Conservation (phyloP, 2,113 vertebrate genomes). For the Dicerorhinus sumatrensis region DNA sequence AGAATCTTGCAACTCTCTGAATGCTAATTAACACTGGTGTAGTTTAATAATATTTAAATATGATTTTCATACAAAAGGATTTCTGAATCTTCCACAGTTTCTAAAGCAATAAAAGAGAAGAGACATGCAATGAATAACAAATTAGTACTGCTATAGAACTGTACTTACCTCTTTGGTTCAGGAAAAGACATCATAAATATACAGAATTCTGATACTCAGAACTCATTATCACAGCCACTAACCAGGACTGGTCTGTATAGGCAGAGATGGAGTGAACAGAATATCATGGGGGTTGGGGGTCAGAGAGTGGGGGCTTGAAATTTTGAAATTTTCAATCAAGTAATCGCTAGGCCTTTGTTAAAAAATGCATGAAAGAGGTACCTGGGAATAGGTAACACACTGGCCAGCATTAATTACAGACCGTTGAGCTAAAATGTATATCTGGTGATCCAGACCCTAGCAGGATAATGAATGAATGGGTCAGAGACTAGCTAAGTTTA, state of each 20-base stretch:
- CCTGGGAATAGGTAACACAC: not conserved
- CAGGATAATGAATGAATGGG: not conserved
- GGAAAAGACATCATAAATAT: not conserved
- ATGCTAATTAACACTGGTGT: not conserved
- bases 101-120: slow-evolving; percentile 13
- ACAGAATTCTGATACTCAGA: not conserved
- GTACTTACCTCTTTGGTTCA: not conserved
- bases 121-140: not conserved
- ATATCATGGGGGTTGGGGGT: not conserved
- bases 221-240: not conserved
- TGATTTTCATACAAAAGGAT: slow-evolving; percentile 44
- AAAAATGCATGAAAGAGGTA: slow-evolving; percentile 1
- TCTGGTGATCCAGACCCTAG: not conserved
- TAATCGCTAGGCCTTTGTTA: not conserved
- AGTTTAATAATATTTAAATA: not conserved
- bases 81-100: slow-evolving; percentile 12
- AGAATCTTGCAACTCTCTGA: slow-evolving; percentile 46
- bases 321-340: slow-evolving; percentile 7
- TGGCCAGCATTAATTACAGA: not conserved
- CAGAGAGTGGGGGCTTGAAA: not conserved
- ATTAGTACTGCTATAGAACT: not conserved
- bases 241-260: not conserved
- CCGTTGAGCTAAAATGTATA: not conserved
- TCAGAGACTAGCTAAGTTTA: not conserved
- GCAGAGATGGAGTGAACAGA: not conserved